Evolutionary conservation across 1,140 invertebrate species (phyloP), one percentile per base, ranked within the genome.

Genomic region (Drosophila sechellia): DNA sequence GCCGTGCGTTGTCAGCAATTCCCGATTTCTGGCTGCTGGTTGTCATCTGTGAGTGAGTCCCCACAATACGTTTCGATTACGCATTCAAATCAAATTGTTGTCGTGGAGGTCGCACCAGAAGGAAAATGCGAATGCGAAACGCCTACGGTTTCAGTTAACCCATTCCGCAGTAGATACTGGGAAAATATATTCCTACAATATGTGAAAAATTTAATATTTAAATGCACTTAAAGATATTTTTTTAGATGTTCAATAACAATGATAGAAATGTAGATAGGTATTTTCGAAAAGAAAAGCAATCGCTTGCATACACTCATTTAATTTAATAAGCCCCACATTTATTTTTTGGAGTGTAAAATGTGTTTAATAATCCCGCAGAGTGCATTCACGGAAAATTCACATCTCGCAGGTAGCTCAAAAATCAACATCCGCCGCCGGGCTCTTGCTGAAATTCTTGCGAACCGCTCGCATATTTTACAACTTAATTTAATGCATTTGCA

Each of bases 61-160:
- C 60, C 65, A 81, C 83, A 86, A 86, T 86, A 87, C 83, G 79
- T 83, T 86, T 83, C 83, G 83, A 86, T 86, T 86, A 89, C 83
- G 84, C 71, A 86, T 86, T 89, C 79, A 86, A 87, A 83, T 83
- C 83, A 77, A 83, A 89, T 86, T 86, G 76, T 77, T 84, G 79
- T 84, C 75, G 75, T 65, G 54, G 45, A 40, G 56, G 65, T 77
- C 22, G 64, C 57, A 43, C 17, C 64, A 66, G 56, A 50, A 49
- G 39, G 22, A 12, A 69, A 69, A 69, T 48, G 11, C 20, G 52
- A 60, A 60, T 57, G 57, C 64, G 74, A 54, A 71, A 71, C 58
- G 66, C 43, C 54, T 49, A 64, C 42, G 17, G 50, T 56, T 48
- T 35, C 34, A n/a, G 50, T 48, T 46, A 70, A 25, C 25, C n/a